Base-by-base conservation (phyloP, 2,888 invertebrate genomes). In the Prostheceraeus crozeri region DNA sequence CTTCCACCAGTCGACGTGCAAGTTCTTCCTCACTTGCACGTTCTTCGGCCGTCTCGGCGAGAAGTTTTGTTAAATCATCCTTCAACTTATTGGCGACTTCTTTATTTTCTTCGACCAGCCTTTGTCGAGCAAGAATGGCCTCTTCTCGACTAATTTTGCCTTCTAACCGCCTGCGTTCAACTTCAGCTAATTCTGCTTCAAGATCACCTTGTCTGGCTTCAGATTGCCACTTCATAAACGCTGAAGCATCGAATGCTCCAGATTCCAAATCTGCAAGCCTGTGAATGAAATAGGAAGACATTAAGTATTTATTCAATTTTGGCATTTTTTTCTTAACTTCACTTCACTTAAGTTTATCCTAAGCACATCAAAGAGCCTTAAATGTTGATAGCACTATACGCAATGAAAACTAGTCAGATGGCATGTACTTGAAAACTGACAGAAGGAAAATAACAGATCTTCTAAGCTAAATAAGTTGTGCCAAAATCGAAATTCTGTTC, bases 121-220 rank as follows among this genome's bases (percentile, higher is more conserved):
- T 69, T 61, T 72, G 69, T 57, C 70, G 63, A 3, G 76, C 75
- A 36, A 75, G 63, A 35, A 76, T 74, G 31, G 76, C 75, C 57
- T 76, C 76, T 62, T 76, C 76, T 62, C 74, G 71, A 60, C 73
- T 74, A 36, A 76, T 68, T 65, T 75, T 74, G 3, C 75, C 75
- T 59, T 68, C 68, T 27, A 76, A 67, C 4, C 72, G 63, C n/a
- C 71, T 65, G 33, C 70, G 65, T 65, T 76, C 75, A 21, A 72
- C 67, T n/a, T 71, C 72, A 6, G 71, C 69, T 25, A 72, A 65
- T 63, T 73, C 62, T 3, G 65, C 64, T 28, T 72, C 71, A 31
- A 71, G 58, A 61, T 76, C 75, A 35, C 68, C 62, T 59, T 69
- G 66, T 46, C 68, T 67, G 72, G 73, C 72, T 21, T 67, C 68